phyloP scores from a whole-genome alignment of 2,888 invertebrate genomes.

The Rotaria magnacalcarata region DNA sequence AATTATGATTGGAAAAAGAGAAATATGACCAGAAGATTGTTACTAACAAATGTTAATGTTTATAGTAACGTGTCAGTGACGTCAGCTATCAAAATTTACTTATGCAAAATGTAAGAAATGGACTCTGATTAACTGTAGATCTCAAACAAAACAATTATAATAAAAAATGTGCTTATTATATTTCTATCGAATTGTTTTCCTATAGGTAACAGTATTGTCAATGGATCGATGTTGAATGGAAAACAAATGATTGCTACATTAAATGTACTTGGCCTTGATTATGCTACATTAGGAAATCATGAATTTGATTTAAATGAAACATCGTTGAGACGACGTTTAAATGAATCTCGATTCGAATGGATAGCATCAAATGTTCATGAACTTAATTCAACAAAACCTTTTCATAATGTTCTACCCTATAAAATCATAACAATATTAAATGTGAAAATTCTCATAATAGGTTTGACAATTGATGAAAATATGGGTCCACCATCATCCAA shows the following conservation, averaged over 20 bases:
- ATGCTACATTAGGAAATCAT: constrained; percentile 33
- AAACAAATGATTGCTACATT: constrained; percentile 16
- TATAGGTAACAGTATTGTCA: background rate
- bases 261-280: constrained; percentile 6
- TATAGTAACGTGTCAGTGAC: too few species aligned
- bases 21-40: too few species aligned
- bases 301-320: background rate
- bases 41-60: too few species aligned
- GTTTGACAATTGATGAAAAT: constrained; percentile 33
- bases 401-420: constrained; percentile 33
- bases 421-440: background rate
- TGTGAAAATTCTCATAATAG: constrained; percentile 1
- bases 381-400: constrained; percentile 6
- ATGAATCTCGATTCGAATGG: background rate
- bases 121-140: too few species aligned
- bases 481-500: background rate
- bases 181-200: too few species aligned
- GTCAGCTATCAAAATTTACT: too few species aligned
- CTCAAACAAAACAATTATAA: too few species aligned
- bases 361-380: constrained; percentile 33
- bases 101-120: too few species aligned
- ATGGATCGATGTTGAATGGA: constrained; percentile 19
- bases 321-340: background rate
- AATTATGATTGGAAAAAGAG: too few species aligned
- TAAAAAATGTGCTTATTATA: too few species aligned